Conservation (phyloP, 2,888 invertebrate genomes). For the Tachina lurida region DNA sequence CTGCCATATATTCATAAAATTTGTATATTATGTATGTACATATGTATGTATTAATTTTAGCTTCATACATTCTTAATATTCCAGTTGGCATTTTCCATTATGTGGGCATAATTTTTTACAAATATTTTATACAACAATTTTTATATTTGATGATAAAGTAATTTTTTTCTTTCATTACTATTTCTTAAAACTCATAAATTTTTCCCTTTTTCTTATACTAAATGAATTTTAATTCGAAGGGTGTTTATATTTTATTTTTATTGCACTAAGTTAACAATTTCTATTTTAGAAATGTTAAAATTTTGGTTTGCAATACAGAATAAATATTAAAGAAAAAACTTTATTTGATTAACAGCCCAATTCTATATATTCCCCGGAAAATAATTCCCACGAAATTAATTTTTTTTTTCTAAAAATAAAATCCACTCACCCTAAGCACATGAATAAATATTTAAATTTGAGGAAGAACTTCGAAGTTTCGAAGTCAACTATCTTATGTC, state of each 20-base stretch:
- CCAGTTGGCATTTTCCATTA: constrained; percentile 20
- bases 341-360: too few relatives aligned
- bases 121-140: constrained; percentile 1
- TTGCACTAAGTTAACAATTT: not conserved
- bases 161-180: not conserved
- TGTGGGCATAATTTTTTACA: constrained; percentile 28
- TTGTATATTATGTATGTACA: not conserved
- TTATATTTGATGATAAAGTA: not conserved
- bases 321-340: not conserved
- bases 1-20: not conserved
- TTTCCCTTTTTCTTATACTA: not conserved
- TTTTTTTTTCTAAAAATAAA: too few relatives aligned
- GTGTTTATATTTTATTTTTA: not conserved
- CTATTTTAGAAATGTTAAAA: not conserved
- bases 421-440: too few relatives aligned
- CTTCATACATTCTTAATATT: constrained; percentile 50
- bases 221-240: not conserved
- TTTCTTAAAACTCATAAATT: not conserved
- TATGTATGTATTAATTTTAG: constrained; percentile 4
- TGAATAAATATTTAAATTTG: too few relatives aligned
- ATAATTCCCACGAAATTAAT: too few relatives aligned
- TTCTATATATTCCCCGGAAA: too few relatives aligned
- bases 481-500: too few relatives aligned
- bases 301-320: not conserved
- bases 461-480: too few relatives aligned